These are phyloP conservation scores for Drosophila teissieri DNA, from an alignment of 1,140 invertebrate genomes.

Conservation along the genomic window DNA sequence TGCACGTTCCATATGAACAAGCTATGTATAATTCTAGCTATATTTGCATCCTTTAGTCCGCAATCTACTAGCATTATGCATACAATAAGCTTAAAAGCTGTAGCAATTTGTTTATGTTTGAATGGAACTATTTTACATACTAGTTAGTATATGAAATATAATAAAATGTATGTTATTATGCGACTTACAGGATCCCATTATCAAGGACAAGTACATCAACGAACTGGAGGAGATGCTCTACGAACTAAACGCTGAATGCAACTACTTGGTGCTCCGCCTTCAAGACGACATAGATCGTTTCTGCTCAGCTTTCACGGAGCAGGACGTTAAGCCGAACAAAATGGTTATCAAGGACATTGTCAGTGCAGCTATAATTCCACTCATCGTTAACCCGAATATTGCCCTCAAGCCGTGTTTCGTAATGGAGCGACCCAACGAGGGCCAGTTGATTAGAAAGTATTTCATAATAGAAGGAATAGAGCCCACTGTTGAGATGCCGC, in stretches of 20 bases:
- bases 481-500: neutral
- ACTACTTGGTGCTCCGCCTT: slow-evolving; percentile 62
- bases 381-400: slow-evolving; percentile 16
- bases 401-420: slow-evolving; percentile 38
- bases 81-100: too few species aligned
- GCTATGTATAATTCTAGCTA: too few species aligned
- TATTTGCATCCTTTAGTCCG: too few species aligned
- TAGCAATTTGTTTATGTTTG: too few species aligned
- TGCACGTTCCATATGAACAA: too few species aligned
- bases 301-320: slow-evolving; percentile 55
- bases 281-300: slow-evolving; percentile 71
- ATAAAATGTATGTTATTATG: neutral
- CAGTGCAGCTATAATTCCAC: slow-evolving; percentile 49
- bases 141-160: too few species aligned
- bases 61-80: too few species aligned
- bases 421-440: slow-evolving; percentile 41
- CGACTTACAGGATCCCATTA: slow-evolving; percentile 43
- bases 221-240: slow-evolving; percentile 68
- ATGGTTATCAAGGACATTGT: slow-evolving; percentile 49
- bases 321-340: slow-evolving; percentile 50
- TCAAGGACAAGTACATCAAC: slow-evolving; percentile 53
- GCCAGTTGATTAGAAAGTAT: slow-evolving; percentile 54
- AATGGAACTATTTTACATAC: too few species aligned
- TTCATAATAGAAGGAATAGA: slow-evolving; percentile 19
- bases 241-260: slow-evolving; percentile 74